Conservation (phyloP, 2,888 invertebrate species). For the Tineola bisselliella region DNA sequence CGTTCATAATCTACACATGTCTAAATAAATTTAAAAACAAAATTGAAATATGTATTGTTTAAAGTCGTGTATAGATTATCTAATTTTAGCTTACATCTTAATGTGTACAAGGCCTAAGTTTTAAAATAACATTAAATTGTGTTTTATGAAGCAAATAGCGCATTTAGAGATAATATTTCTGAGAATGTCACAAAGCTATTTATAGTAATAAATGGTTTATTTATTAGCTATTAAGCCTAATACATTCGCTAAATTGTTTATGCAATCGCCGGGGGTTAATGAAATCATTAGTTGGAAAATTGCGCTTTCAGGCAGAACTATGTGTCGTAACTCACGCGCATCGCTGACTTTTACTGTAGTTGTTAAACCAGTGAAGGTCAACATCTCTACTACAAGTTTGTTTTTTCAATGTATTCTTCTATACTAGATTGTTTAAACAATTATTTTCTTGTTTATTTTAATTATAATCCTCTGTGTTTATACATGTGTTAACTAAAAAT, state of each 20-base stretch:
- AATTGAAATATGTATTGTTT: background rate
- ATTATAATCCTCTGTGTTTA: background rate
- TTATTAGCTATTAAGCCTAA: background rate
- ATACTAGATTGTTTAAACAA: slow-evolving; percentile 1
- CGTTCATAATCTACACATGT: background rate
- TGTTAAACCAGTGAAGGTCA: slow-evolving; percentile 44
- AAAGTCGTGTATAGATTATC: background rate
- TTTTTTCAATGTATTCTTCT: slow-evolving; percentile 10
- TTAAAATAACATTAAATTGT: no score
- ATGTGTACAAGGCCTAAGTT: no score
- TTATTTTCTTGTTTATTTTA: background rate
- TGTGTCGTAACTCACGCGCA: slow-evolving; percentile 45
- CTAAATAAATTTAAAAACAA: background rate
- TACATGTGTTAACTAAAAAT: no score
- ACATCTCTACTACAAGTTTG: slow-evolving; percentile 32
- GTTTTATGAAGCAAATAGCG: no score
- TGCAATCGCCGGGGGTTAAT: slow-evolving; percentile 43
- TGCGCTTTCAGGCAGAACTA: slow-evolving; percentile 28
- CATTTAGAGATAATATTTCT: no score
- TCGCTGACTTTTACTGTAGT: slow-evolving; percentile 44
- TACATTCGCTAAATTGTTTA: slow-evolving; percentile 26
- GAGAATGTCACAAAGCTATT: background rate
- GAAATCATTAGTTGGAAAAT: slow-evolving; percentile 50
- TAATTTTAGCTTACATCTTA: no score
- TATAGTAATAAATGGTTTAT: background rate